Percentiles rank a stretch among this genome's conserved stretches.
Conservation (phyloP, 2,888 invertebrate genomes). For the Vanessa cardui region DNA sequence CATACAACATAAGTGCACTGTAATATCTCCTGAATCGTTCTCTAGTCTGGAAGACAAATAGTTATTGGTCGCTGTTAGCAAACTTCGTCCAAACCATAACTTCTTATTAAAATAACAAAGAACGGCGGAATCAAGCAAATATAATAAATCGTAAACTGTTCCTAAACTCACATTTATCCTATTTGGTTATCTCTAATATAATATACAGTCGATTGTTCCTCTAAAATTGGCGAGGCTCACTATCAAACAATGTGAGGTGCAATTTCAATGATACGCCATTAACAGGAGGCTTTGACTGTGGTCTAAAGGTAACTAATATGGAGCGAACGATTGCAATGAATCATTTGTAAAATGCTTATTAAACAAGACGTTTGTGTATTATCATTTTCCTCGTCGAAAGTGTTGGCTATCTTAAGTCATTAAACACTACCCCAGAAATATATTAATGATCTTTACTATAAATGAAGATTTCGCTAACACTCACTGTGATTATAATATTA, state of each 20-base stretch:
- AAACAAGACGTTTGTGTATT: too few species aligned
- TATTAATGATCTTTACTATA: slow-evolving; percentile 8
- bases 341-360: background rate
- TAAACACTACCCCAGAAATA: background rate
- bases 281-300: background rate
- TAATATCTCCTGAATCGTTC: too few species aligned
- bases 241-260: slow-evolving; percentile 2
- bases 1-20: too few species aligned
- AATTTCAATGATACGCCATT: slow-evolving; percentile 5
- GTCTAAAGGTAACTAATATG: background rate
- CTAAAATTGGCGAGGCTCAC: slow-evolving; percentile 26
- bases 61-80: too few species aligned
- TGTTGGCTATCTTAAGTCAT: background rate
- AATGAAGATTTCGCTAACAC: slow-evolving; percentile 19
- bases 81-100: background rate
- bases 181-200: slow-evolving; percentile 18
- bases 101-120: background rate
- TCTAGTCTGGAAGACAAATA: too few species aligned
- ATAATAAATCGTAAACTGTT: background rate
- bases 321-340: background rate
- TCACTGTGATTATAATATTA: slow-evolving; percentile 43
- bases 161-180: background rate
- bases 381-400: background rate
- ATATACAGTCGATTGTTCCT: slow-evolving; percentile 33
- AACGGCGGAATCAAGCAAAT: background rate